Percentiles rank a stretch among this genome's conserved stretches.
Conservation (phyloP, 2,888 invertebrate species). For the Platycheirus albimanus region DNA sequence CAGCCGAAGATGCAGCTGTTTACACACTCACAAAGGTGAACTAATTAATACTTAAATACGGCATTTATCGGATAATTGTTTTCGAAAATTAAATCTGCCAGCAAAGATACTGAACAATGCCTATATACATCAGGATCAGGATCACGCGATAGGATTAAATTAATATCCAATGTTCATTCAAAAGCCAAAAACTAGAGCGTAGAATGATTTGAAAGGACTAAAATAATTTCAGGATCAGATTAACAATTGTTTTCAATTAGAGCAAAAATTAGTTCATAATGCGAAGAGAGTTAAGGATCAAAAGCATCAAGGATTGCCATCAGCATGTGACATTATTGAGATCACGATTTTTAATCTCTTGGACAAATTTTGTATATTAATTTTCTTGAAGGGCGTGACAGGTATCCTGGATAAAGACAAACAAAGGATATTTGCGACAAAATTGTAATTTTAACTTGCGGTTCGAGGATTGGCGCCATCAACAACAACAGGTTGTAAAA, state of each 20-base stretch:
- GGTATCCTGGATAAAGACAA: constrained; percentile 21
- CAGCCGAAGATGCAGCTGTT: constrained; percentile 30
- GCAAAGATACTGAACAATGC: neutral
- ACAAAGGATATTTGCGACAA: constrained; percentile 23
- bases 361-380: neutral
- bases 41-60: constrained; percentile 50
- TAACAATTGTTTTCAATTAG: constrained; percentile 66
- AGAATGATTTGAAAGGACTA: constrained; percentile 9
- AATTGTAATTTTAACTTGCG: constrained; percentile 25
- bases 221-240: constrained; percentile 43
- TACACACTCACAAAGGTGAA: constrained; percentile 5
- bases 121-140: no score
- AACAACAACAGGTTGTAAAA: constrained; percentile 13
- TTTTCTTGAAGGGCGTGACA: constrained; percentile 25
- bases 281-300: no score
- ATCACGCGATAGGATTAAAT: no score
- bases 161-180: constrained; percentile 46
- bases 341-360: neutral
- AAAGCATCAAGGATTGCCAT: no score
- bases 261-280: constrained; percentile 62
- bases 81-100: neutral
- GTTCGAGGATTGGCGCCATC: constrained; percentile 53
- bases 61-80: constrained; percentile 36
- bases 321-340: neutral
- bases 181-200: constrained; percentile 26